These are phyloP conservation scores for Squalus acanthias DNA, from an alignment of 2,797 vertebrate species.

Conservation along the genomic window DNA sequence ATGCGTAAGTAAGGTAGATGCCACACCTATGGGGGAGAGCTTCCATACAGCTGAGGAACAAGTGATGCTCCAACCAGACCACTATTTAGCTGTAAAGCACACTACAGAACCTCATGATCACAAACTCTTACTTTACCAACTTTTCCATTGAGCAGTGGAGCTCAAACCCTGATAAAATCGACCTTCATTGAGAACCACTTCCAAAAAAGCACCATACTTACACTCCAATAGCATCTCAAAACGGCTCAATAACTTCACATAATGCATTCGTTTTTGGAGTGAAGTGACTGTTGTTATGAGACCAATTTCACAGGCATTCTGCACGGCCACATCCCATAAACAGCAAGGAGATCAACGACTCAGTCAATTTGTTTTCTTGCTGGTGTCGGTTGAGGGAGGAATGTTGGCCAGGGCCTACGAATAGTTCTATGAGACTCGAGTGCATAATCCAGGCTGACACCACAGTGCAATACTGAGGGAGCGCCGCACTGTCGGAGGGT, in stretches of 20 bases:
- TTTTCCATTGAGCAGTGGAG: background rate
- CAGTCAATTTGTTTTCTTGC: too few species aligned
- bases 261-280: background rate
- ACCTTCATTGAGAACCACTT: background rate
- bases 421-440: too few species aligned
- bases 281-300: background rate
- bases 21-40: background rate
- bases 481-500: too few species aligned
- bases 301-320: background rate
- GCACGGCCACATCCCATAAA: too few species aligned
- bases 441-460: too few species aligned
- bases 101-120: background rate
- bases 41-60: background rate
- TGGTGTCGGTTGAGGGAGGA: too few species aligned
- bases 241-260: background rate
- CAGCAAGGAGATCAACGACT: too few species aligned
- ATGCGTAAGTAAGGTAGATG: background rate
- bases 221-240: background rate
- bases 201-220: background rate
- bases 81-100: background rate
- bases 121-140: background rate
- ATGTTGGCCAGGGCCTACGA: too few species aligned
- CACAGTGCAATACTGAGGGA: too few species aligned
- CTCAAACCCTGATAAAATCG: background rate
- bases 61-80: background rate